Evolutionary conservation across 2,888 invertebrate species (phyloP).

Genomic region (Noctua janthe): DNA sequence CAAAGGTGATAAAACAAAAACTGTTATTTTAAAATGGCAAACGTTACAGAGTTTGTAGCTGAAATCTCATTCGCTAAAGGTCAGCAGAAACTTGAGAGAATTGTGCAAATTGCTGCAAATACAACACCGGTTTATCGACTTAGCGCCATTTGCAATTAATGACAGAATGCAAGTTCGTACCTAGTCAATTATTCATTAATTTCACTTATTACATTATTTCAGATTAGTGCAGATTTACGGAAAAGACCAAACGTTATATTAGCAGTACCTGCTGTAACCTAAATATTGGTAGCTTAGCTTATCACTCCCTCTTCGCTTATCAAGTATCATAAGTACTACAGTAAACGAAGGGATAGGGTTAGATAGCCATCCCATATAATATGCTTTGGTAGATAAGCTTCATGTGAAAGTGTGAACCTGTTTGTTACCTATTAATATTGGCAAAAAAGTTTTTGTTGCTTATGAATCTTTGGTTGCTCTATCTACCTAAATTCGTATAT

Average conservation of each 20-base stretch:
- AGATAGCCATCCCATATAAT: not conserved
- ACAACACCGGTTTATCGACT: conserved; percentile 37
- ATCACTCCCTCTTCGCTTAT: conserved; percentile 40
- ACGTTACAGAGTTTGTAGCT: conserved; percentile 6
- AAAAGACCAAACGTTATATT: conserved; percentile 11
- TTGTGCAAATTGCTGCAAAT: conserved; percentile 44
- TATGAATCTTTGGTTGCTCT: not conserved
- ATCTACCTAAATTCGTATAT: not conserved
- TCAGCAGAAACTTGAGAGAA: conserved; percentile 22
- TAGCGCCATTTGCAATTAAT: conserved; percentile 34
- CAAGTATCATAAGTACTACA: not conserved
- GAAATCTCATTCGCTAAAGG: conserved; percentile 39
- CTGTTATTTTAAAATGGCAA: conserved; percentile 17
- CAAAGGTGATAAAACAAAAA: conserved; percentile 26
- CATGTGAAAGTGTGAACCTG: conserved; percentile 19
- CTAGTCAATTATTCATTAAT: conserved; percentile 24
- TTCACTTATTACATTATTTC: conserved; percentile 16
- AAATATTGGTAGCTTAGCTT: conserved; percentile 23
- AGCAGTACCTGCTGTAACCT: conserved; percentile 10
- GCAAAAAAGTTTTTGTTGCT: not conserved
- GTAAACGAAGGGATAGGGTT: conserved; percentile 18
- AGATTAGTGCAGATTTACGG: not conserved
- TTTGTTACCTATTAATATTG: not conserved
- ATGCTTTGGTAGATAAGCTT: conserved; percentile 17
- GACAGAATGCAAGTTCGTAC: conserved; percentile 20